Evolutionary conservation across 2,888 invertebrate genomes (phyloP), one percentile per base, ranked within the genome.

Genomic region (Margaritifera margaritifera): DNA sequence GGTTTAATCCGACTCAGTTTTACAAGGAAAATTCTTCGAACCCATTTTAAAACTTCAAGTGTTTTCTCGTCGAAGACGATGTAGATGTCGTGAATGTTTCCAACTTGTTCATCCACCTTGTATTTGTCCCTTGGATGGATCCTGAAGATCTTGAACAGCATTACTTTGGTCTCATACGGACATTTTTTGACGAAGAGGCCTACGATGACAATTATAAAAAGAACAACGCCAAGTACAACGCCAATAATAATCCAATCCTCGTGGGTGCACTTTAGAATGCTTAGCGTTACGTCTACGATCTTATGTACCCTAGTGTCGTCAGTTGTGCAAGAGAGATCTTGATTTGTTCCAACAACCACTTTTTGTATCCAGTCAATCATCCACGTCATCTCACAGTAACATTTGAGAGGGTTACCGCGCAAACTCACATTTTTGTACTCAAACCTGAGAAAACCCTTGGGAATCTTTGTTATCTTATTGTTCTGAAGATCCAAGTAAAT

Each of bases 111-210:
- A 57, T 74, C 74, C 2, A 76, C 68, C n/a, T 68, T 54, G 61
- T 79, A 79, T 25, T 68, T 75, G 51, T 72, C 71, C 25, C 60
- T 51, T 2, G 77, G 77, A 42, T 73, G 73, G n/a, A 72, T 67
- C 5, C 68, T 56, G 4, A 76, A 68, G 8, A 79, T 18, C 60
- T 67, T 73, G 22, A 72, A 67, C n/a, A 80, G 8, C 55, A 80
- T 62, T 54, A 80, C 80, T 66, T 75, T 75, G 1, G 80, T 80
- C 60, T 78, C 78, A 55, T 80, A 80, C 0, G 80, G 80, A 60
- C 80, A 80, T 20, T 73, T 62, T 54, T 66, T 72, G 4, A 75
- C 78, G 42, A 77, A 75, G 0, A 77, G 60, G 18, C 62, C 51
- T 6, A 67, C 65, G 18, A 58, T 56, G 22, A 68, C 51, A 2